phyloP scores from a whole-genome alignment of 2,113 vertebrate species.

The Dendrocopos noguchii region DNA sequence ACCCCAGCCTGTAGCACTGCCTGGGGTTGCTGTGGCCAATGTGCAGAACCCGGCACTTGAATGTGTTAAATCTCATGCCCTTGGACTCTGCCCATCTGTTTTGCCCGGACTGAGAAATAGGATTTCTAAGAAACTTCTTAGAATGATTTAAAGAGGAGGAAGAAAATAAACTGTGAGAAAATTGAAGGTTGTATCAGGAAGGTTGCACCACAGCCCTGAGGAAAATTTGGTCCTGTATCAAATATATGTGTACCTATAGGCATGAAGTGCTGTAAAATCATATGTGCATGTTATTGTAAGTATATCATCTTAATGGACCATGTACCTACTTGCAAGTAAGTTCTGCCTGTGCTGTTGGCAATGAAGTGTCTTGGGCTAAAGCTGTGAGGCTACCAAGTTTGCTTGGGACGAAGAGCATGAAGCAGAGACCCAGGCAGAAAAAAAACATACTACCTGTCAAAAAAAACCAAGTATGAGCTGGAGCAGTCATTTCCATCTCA shows the following conservation, averaged over 20 bases:
- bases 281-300: background rate
- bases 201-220: background rate
- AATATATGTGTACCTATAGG: no score
- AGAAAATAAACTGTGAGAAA: background rate
- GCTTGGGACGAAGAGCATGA: background rate
- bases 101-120: background rate
- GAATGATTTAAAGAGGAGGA: background rate
- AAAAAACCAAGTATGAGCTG: background rate
- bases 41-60: no score
- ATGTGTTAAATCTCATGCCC: no score
- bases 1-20: no score
- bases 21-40: no score
- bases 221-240: background rate
- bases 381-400: background rate
- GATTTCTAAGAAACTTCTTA: background rate
- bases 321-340: background rate
- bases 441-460: background rate
- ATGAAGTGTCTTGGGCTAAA: background rate
- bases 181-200: background rate
- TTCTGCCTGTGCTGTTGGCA: background rate
- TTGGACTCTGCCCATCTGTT: no score
- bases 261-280: background rate
- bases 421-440: background rate
- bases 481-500: conserved; percentile 55
- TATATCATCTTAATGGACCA: background rate